Conservation (phyloP, 2,797 vertebrate species). For the Poecilia wingei region DNA sequence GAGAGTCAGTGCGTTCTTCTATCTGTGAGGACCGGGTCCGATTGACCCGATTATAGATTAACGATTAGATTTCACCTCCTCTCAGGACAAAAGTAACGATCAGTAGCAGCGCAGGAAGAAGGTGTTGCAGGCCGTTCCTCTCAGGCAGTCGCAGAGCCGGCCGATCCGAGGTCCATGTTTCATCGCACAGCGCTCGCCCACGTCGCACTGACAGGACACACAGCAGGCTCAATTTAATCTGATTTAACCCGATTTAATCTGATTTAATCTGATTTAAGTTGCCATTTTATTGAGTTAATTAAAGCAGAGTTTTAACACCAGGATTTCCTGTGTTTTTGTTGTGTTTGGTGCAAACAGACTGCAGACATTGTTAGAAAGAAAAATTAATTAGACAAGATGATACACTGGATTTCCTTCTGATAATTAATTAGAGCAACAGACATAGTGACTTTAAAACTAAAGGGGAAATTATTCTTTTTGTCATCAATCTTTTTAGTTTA, state of each 20-base stretch:
- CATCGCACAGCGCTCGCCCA: conserved; percentile 84
- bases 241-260: too few relatives aligned
- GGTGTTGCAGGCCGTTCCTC: conserved; percentile 84
- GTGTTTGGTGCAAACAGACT: background rate
- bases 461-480: background rate
- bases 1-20: conserved; percentile 13
- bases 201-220: conserved; percentile 75
- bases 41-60: conserved; percentile 5
- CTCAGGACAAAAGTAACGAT: conserved; percentile 27
- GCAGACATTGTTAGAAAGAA: background rate
- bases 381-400: background rate
- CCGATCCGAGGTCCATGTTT: conserved; percentile 87
- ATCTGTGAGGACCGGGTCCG: conserved; percentile 18
- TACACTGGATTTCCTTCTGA: background rate
- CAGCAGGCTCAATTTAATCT: background rate
- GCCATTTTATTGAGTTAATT: background rate
- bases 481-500: background rate
- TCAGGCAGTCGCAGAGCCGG: conserved; percentile 84
- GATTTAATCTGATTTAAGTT: background rate
- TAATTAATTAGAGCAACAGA: background rate
- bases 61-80: conserved; percentile 2
- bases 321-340: background rate
- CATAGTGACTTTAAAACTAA: background rate
- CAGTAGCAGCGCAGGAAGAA: conserved; percentile 88
- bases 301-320: background rate